Conservation (phyloP, 2,113 vertebrate genomes). For the Willisornis vidua region DNA sequence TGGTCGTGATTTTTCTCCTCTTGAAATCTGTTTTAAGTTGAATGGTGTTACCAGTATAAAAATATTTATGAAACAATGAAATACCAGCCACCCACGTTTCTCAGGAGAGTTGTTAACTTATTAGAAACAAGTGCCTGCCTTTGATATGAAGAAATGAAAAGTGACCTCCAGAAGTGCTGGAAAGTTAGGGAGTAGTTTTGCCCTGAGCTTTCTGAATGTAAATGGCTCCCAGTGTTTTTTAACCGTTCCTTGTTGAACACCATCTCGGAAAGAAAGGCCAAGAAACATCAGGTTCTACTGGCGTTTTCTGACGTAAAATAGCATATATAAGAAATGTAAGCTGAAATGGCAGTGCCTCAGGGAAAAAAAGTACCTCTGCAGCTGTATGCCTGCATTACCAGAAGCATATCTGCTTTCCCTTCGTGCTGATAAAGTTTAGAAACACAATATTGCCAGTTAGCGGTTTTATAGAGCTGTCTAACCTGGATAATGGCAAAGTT, state of each 20-base stretch:
- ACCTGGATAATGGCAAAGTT: neutral
- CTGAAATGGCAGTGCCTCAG: slow-evolving; percentile 23
- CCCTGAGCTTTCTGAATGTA: slow-evolving; percentile 29
- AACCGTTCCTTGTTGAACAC: neutral
- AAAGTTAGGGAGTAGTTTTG: slow-evolving; percentile 73
- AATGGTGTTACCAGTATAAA: slow-evolving; percentile 73
- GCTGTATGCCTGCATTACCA: neutral
- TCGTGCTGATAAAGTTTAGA: slow-evolving; percentile 21
- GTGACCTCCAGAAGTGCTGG: slow-evolving; percentile 71
- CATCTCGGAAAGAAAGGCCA: slow-evolving; percentile 38
- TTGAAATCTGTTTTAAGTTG: slow-evolving; percentile 68
- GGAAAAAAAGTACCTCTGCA: neutral
- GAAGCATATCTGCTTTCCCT: neutral
- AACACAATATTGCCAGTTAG: neutral
- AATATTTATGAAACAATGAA: slow-evolving; percentile 81
- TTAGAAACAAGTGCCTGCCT: slow-evolving; percentile 77
- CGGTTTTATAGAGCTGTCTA: neutral
- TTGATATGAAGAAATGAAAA: slow-evolving; percentile 77
- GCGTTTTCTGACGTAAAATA: neutral
- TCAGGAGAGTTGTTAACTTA: slow-evolving; percentile 77
- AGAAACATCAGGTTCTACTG: neutral
- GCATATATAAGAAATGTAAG: neutral
- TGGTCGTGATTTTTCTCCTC: slow-evolving; percentile 34
- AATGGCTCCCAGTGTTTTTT: slow-evolving; percentile 44
- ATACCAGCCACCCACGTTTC: slow-evolving; percentile 75